These are phyloP conservation scores for Hermodice carunculata DNA, from an alignment of 2,888 invertebrate genomes.

Conservation along the genomic window DNA sequence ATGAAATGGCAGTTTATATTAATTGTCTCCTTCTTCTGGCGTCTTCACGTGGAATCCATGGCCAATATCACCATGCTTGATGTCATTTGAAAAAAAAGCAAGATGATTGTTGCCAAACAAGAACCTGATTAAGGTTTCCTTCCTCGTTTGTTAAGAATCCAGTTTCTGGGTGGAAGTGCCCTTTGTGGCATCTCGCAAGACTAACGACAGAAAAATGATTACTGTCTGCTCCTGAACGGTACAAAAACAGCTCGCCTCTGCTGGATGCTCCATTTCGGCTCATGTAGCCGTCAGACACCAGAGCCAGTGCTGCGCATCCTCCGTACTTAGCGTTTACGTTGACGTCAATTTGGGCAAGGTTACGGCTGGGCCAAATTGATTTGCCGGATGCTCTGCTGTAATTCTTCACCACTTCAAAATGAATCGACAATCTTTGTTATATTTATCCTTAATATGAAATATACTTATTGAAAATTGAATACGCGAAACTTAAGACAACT, in stretches of 20 bases:
- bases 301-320: constrained; percentile 43
- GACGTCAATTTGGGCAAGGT: constrained; percentile 38
- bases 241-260: constrained; percentile 42
- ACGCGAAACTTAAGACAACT: too few species aligned
- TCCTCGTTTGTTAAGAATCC: constrained; percentile 42
- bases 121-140: constrained; percentile 41
- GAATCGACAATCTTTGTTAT: too few species aligned
- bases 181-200: constrained; percentile 37
- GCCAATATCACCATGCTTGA: constrained; percentile 40
- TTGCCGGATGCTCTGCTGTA: too few species aligned
- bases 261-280: constrained; percentile 45
- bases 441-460: too few species aligned
- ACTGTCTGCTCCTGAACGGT: constrained; percentile 48
- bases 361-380: constrained; percentile 54
- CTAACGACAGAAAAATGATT: constrained; percentile 38
- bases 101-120: constrained; percentile 50
- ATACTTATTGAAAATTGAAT: too few species aligned
- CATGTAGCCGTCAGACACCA: constrained; percentile 44
- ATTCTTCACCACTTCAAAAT: too few species aligned
- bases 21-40: constrained; percentile 6
- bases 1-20: too few species aligned
- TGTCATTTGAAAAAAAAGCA: constrained; percentile 47
- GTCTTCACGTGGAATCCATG: constrained; percentile 42
- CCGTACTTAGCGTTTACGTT: constrained; percentile 49
- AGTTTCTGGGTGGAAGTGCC: constrained; percentile 48